Percentiles rank a stretch among this genome's conserved stretches.
Evolutionary conservation across 2,888 invertebrate genomes (phyloP).

Genomic region (Incurvaria masculella): DNA sequence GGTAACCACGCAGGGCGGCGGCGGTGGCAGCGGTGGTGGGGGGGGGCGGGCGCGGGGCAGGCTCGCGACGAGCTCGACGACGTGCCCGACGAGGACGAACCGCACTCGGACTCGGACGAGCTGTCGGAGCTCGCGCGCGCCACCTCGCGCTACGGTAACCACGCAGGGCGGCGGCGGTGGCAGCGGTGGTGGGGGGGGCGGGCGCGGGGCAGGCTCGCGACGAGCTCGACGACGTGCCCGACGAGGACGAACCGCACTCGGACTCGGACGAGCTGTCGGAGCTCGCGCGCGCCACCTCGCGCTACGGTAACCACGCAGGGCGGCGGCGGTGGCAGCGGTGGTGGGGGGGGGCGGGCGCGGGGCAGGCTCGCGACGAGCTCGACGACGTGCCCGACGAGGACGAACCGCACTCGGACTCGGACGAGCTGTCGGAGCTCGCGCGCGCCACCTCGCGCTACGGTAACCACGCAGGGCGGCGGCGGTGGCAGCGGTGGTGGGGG

Average conservation of each 20-base stretch:
- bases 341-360: slow-evolving; percentile 49
- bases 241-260: slow-evolving; percentile 46
- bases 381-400: slow-evolving; percentile 60
- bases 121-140: background rate
- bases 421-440: background rate
- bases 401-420: slow-evolving; percentile 37
- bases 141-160: background rate
- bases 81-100: slow-evolving; percentile 56
- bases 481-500: slow-evolving; percentile 60
- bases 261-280: slow-evolving; percentile 22
- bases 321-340: slow-evolving; percentile 49
- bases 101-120: slow-evolving; percentile 27
- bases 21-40: slow-evolving; percentile 58
- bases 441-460: background rate
- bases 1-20: slow-evolving; percentile 20
- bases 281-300: background rate
- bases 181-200: slow-evolving; percentile 52
- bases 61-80: slow-evolving; percentile 54
- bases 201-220: slow-evolving; percentile 45
- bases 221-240: slow-evolving; percentile 59
- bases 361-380: slow-evolving; percentile 47
- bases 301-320: background rate
- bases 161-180: slow-evolving; percentile 54
- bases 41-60: slow-evolving; percentile 45
- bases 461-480: slow-evolving; percentile 34